These are phyloP conservation scores for Metellina segmentata DNA, from an alignment of 2,888 invertebrate species.

Conservation along the genomic window DNA sequence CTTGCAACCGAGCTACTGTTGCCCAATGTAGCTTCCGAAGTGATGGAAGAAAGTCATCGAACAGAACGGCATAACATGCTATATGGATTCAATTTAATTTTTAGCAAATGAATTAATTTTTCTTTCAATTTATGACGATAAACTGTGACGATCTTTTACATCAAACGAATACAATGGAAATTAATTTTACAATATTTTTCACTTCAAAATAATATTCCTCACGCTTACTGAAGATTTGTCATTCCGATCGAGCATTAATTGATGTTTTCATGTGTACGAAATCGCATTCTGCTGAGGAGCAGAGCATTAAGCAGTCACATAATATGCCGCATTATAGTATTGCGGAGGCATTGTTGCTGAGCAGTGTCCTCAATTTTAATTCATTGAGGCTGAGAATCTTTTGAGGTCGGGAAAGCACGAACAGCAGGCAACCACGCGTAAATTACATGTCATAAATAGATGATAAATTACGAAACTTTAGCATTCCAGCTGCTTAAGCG, in stretches of 20 bases:
- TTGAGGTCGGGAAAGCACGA: background rate
- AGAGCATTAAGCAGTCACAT: background rate
- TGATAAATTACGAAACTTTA: constrained; percentile 47
- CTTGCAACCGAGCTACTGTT: no score
- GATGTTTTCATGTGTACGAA: background rate
- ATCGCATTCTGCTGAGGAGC: background rate
- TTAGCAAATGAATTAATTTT: no score
- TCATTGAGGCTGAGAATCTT: background rate
- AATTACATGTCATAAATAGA: constrained; percentile 27
- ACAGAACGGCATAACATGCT: no score
- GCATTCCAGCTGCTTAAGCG: background rate
- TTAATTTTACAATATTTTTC: background rate
- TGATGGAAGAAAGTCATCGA: no score
- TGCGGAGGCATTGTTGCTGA: background rate
- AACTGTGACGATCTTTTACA: no score
- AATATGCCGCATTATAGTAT: background rate
- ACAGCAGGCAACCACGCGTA: constrained; percentile 16
- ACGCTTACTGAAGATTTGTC: background rate
- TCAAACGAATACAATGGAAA: no score
- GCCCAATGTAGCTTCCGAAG: no score
- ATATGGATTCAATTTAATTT: no score
- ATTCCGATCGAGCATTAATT: background rate
- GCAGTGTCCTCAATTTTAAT: background rate
- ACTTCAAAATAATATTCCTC: no score
- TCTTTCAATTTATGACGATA: no score